A percentile compares a stretch with the other conserved stretches of the same genome.
Conservation (phyloP, 2,888 invertebrate species). For the Himalopsyche tibetana region DNA sequence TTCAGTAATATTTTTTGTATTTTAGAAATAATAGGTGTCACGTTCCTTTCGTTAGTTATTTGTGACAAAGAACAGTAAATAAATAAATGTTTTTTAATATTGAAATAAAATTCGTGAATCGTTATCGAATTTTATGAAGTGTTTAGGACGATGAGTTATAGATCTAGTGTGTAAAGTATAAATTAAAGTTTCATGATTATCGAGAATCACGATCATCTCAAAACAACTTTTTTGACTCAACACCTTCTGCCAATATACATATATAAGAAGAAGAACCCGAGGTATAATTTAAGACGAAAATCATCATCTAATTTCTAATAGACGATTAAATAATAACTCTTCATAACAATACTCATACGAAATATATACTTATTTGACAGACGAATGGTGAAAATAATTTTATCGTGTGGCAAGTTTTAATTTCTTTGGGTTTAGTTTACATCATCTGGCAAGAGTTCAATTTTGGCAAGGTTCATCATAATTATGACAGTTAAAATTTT, state of each 20-base stretch:
- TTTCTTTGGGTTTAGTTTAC: background rate
- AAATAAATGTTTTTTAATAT: no score
- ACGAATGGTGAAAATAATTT: background rate
- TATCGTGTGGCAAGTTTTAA: background rate
- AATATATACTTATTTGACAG: background rate
- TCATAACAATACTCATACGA: background rate
- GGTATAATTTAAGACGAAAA: background rate
- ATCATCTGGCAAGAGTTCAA: slow-evolving; percentile 36
- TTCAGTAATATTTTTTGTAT: no score
- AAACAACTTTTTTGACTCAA: no score
- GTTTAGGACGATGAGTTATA: no score
- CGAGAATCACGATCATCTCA: no score
- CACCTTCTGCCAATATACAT: background rate
- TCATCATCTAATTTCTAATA: background rate
- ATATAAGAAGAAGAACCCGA: background rate
- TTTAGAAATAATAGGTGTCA: no score
- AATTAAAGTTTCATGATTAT: no score
- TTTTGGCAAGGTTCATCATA: slow-evolving; percentile 1
- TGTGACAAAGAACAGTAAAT: no score
- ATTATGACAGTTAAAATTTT: background rate
- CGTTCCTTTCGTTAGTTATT: no score
- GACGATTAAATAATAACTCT: background rate
- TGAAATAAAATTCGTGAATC: no score
- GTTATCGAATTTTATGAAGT: no score
- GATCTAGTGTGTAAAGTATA: no score